phyloP scores from a whole-genome alignment of 2,113 vertebrate genomes.

The Paralichthys olivaceus region DNA sequence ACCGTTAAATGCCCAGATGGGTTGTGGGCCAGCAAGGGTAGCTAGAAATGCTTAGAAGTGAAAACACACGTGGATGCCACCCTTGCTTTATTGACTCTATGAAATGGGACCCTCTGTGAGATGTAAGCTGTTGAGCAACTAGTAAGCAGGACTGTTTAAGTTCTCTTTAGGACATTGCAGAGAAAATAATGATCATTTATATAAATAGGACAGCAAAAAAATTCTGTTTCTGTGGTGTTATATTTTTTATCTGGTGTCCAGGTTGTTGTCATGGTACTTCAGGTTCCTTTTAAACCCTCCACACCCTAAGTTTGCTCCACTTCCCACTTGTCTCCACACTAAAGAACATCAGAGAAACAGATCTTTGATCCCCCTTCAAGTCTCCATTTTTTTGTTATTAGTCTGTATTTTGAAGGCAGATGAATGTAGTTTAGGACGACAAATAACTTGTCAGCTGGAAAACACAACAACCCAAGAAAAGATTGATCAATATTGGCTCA shows the following conservation, averaged over 20 bases:
- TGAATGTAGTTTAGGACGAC: conserved; percentile 55
- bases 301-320: neutral
- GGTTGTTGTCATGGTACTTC: conserved; percentile 25
- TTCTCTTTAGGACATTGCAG: neutral
- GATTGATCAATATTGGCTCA: conserved; percentile 14
- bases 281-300: conserved; percentile 11
- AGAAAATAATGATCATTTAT: neutral
- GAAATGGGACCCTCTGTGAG: conserved; percentile 54
- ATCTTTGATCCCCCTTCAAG: conserved; percentile 39
- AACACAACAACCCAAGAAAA: neutral
- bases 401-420: conserved; percentile 57
- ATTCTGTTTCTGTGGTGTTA: conserved; percentile 2
- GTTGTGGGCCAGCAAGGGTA: conserved; percentile 15
- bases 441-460: conserved; percentile 43
- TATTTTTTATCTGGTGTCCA: conserved; percentile 8
- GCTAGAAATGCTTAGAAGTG: conserved; percentile 21
- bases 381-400: conserved; percentile 65
- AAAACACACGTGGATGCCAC: conserved; percentile 18
- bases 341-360: conserved; percentile 15
- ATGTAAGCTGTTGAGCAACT: conserved; percentile 43
- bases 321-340: conserved; percentile 18
- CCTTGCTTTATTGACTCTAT: conserved; percentile 55
- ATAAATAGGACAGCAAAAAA: neutral
- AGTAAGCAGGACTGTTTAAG: conserved; percentile 28
- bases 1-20: conserved; percentile 31